These are phyloP conservation scores for Caranx ignobilis DNA, from an alignment of 2,113 vertebrate genomes.

Conservation along the genomic window DNA sequence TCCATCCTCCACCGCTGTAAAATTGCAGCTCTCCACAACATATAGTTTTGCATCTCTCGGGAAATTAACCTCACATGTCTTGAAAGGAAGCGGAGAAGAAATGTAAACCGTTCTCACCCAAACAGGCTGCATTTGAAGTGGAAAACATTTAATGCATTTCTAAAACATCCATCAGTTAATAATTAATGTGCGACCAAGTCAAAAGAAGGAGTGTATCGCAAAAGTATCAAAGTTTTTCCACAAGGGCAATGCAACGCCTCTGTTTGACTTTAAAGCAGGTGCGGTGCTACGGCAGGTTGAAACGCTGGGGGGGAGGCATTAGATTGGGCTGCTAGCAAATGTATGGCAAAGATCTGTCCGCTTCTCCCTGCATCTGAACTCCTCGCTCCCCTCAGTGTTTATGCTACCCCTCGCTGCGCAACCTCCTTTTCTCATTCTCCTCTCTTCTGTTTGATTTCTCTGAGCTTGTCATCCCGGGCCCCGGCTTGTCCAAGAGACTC, in stretches of 20 bases:
- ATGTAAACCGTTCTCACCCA: background rate
- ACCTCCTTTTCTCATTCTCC: constrained; percentile 61
- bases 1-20: constrained; percentile 18
- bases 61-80: constrained; percentile 48
- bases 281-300: background rate
- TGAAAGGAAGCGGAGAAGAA: constrained; percentile 28
- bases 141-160: constrained; percentile 38
- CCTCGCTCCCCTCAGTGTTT: constrained; percentile 49
- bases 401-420: constrained; percentile 51
- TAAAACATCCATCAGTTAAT: constrained; percentile 40
- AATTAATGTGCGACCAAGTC: constrained; percentile 26
- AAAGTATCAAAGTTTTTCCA: constrained; percentile 45
- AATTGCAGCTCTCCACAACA: constrained; percentile 14
- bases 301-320: constrained; percentile 14
- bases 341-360: constrained; percentile 30
- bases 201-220: background rate
- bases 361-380: constrained; percentile 46
- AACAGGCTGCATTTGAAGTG: background rate
- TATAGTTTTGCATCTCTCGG: constrained; percentile 35
- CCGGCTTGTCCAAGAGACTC: constrained; percentile 78
- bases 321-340: constrained; percentile 12
- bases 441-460: constrained; percentile 70
- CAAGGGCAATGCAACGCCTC: constrained; percentile 49
- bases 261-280: constrained; percentile 49
- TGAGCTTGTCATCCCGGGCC: constrained; percentile 69